Percentiles rank a stretch among this genome's conserved stretches.
These are phyloP conservation scores for Gorilla gorilla DNA, from an alignment of 2,113 vertebrate genomes.

Conservation along the genomic window DNA sequence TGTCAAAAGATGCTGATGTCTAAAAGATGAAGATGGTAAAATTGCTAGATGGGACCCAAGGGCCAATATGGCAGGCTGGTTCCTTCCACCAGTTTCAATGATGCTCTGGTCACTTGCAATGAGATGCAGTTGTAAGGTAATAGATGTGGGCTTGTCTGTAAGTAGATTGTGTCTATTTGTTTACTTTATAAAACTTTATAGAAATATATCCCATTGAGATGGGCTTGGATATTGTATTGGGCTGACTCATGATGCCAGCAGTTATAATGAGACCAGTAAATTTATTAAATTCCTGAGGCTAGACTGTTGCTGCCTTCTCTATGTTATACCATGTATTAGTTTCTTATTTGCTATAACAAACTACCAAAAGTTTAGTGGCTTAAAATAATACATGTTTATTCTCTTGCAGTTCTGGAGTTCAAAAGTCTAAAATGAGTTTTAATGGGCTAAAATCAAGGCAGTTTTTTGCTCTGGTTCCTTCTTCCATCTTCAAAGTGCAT, in stretches of 20 bases:
- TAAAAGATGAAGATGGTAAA: neutral
- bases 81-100: neutral
- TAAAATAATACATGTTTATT: neutral
- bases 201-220: neutral
- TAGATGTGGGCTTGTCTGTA: neutral
- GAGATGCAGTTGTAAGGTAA: neutral
- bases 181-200: neutral
- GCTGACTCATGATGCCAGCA: neutral
- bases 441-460: neutral
- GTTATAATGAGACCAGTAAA: neutral
- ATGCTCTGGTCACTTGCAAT: neutral
- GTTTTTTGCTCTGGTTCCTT: neutral
- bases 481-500: neutral
- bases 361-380: neutral
- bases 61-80: neutral
- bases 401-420: neutral
- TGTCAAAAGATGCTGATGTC: neutral
- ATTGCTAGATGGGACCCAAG: neutral
- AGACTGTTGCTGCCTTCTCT: neutral
- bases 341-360: neutral
- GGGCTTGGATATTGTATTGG: neutral
- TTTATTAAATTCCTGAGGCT: neutral
- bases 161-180: neutral
- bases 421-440: neutral
- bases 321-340: neutral